Conservation (phyloP, 2,888 invertebrate genomes). For the Lycia hirtaria region DNA sequence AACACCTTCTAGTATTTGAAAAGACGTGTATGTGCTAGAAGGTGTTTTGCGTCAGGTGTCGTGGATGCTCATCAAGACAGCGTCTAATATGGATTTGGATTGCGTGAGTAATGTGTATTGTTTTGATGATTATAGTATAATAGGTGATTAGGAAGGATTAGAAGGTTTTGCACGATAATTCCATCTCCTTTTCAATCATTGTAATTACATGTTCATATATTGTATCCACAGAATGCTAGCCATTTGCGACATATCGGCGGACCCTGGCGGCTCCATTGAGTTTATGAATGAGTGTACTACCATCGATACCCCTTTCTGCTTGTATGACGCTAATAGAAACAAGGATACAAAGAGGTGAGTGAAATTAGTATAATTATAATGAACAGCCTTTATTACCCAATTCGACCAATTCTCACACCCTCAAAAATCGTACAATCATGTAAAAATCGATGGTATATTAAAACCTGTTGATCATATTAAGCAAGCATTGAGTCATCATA, state of each 20-base stretch:
- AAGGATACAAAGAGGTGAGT: constrained; percentile 95
- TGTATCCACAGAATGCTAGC: constrained; percentile 90
- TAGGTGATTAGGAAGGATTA: background rate
- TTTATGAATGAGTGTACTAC: constrained; percentile 99
- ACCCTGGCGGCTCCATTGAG: constrained; percentile 99
- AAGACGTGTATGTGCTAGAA: constrained; percentile 16
- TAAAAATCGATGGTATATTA: too few relatives aligned
- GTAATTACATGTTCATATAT: background rate
- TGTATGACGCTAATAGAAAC: constrained; percentile 99
- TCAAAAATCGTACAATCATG: too few relatives aligned
- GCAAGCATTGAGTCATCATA: too few relatives aligned
- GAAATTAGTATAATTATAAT: too few relatives aligned
- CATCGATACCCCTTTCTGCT: constrained; percentile 99
- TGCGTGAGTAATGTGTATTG: constrained; percentile 10
- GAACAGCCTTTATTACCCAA: too few relatives aligned
- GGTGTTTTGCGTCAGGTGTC: constrained; percentile 33
- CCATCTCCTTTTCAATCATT: background rate
- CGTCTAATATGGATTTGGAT: background rate
- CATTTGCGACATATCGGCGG: constrained; percentile 99
- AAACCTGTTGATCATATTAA: too few relatives aligned
- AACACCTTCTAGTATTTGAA: constrained; percentile 25
- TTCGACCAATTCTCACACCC: too few relatives aligned
- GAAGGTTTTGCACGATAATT: background rate
- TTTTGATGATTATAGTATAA: too few relatives aligned
- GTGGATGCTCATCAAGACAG: background rate